Base-by-base conservation (phyloP, 2,797 vertebrate genomes). In the Melanotaenia maccullochi region DNA sequence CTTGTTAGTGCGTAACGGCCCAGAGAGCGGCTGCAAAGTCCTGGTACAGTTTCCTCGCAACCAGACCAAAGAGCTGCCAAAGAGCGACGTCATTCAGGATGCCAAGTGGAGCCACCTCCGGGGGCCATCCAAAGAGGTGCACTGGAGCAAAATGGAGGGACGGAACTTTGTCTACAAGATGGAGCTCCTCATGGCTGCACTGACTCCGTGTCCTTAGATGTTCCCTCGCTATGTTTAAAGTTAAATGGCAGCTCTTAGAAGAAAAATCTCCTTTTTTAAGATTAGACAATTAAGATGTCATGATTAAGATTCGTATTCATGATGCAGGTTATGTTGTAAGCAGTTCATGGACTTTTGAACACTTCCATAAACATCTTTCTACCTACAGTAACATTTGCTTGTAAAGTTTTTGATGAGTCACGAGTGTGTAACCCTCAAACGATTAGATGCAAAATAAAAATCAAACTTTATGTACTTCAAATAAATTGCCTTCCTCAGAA, bases 131-230 rank as follows among this genome's bases (percentile, higher is more conserved):
- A 97, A 92, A 66, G 98, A 99, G 85, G 97, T 99, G 32, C 95
- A 97, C 85, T 99, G 98, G 98, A 97, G 94, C 89, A 96, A 94
- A 86, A 98, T 99, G 97, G 98, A 99, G 87, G 97, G 98, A 0
- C 95, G 96, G 1, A 99, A 99, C 90, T 99, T 99, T 36, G 97
- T 99, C 13, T 99, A 99, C 88, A 99, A 99, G 87, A 99, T 99
- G 96, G 98, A 99, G 88, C 96, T 99, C 13, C 95, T 99, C 20
- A 99, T 99, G 98, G 97, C 97, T 0, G 98, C 97, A 0, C 90
- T 99, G 5, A 98, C 96, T 0, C 96, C 96, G 0, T 97, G 96
- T 77, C 95, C 90, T 5, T 93, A 75, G 81, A 36, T 0, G 5
- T 11, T 4, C 6, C 36, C 7, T 18, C 36, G 1, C 33, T 0